Percentiles rank a stretch among this genome's conserved stretches.
Conservation (phyloP, 2,113 vertebrate genomes). For the Crotalus viridis region DNA sequence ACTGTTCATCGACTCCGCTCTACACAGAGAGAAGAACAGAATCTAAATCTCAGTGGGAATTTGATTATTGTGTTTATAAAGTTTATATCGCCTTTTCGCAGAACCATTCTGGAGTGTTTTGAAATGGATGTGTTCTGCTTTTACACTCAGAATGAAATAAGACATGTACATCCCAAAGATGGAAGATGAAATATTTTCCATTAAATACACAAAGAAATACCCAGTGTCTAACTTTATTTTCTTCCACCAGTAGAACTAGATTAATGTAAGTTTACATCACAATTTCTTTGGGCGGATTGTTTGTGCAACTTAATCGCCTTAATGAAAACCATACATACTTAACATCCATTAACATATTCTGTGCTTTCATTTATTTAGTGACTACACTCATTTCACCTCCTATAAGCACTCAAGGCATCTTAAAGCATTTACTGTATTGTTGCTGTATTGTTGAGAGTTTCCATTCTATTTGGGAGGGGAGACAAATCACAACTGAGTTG, state of each 20-base stretch:
- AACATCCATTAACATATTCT: background rate
- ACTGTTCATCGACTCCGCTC: conserved; percentile 1
- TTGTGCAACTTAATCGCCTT: background rate
- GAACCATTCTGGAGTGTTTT: background rate
- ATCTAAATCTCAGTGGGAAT: conserved; percentile 20
- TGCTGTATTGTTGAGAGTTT: background rate
- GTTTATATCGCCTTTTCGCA: background rate
- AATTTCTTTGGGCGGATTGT: background rate
- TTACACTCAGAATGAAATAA: conserved; percentile 23
- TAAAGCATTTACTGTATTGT: background rate
- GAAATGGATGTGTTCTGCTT: conserved; percentile 25
- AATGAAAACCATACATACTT: conserved; percentile 18
- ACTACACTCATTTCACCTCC: background rate
- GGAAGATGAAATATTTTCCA: background rate
- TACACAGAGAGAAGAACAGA: conserved; percentile 26
- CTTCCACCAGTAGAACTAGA: conserved; percentile 25
- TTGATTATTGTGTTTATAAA: conserved; percentile 29
- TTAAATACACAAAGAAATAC: conserved; percentile 25
- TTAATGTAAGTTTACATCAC: background rate
- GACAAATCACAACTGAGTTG: background rate
- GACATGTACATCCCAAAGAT: conserved; percentile 24
- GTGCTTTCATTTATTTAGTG: background rate
- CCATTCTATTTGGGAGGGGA: background rate
- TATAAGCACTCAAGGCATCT: background rate
- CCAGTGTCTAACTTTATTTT: conserved; percentile 12